phyloP scores from a whole-genome alignment of 2,113 vertebrate species.

The Cyprinus carpio region DNA sequence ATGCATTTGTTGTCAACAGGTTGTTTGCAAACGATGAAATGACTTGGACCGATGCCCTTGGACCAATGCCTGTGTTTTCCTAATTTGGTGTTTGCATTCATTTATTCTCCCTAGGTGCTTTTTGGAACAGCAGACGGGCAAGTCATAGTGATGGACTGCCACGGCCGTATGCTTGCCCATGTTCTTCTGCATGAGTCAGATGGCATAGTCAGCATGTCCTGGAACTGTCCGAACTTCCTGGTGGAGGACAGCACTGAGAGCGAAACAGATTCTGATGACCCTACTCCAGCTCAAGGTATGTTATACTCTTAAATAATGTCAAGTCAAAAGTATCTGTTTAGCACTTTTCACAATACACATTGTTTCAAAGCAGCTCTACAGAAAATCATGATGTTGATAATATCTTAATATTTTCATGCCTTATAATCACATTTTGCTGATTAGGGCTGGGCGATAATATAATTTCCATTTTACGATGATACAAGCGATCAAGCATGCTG shows the following conservation, averaged over 20 bases:
- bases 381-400: too few relatives aligned
- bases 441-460: too few relatives aligned
- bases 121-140: constrained; percentile 99
- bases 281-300: constrained; percentile 86
- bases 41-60: neutral
- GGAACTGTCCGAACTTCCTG: constrained; percentile 97
- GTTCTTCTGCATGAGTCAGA: constrained; percentile 94
- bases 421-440: too few relatives aligned
- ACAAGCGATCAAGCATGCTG: too few relatives aligned
- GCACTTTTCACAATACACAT: too few relatives aligned
- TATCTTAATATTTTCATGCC: too few relatives aligned
- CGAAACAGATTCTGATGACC: constrained; percentile 93
- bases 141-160: constrained; percentile 99
- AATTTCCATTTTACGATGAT: too few relatives aligned
- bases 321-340: too few relatives aligned
- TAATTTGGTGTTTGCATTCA: constrained; percentile 38
- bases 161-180: constrained; percentile 95
- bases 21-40: neutral
- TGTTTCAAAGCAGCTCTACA: too few relatives aligned
- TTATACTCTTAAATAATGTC: neutral
- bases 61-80: neutral
- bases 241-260: constrained; percentile 98
- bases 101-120: constrained; percentile 80
- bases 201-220: constrained; percentile 95
- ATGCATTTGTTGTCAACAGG: neutral